Evolutionary conservation across 37 sponge, comb jelly and placozoan genomes (phyloP).

Genomic region (Halichondria panicea): DNA sequence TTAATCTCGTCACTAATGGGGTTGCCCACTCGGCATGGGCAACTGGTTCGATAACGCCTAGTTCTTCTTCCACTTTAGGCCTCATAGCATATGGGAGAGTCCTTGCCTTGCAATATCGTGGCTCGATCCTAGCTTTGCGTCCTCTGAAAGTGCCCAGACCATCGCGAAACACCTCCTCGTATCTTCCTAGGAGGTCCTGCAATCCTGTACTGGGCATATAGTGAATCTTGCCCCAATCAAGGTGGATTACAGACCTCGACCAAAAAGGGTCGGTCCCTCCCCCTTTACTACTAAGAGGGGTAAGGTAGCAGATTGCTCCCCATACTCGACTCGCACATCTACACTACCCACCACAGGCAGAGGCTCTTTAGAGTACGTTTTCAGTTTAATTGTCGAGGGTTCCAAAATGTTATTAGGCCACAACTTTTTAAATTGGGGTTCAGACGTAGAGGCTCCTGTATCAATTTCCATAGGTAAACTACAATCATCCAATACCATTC

Average conservation of each 20-base stretch:
- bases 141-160: background rate
- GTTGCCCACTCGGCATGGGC: background rate
- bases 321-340: conserved; percentile 7
- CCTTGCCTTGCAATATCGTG: background rate
- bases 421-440: background rate
- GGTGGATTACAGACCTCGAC: too few relatives aligned
- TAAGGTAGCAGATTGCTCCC: conserved; percentile 1
- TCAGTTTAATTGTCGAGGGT: background rate
- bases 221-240: too few relatives aligned
- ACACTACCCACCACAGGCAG: background rate
- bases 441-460: conserved; percentile 9
- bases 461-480: conserved; percentile 13
- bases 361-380: conserved; percentile 8
- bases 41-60: background rate
- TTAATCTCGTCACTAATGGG: background rate
- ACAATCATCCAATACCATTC: too few relatives aligned
- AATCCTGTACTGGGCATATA: too few relatives aligned
- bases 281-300: conserved; percentile 13
- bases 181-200: too few relatives aligned
- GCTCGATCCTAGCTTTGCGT: background rate
- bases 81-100: background rate
- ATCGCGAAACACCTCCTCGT: background rate
- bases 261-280: conserved; percentile 7
- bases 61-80: background rate
- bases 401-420: background rate